phyloP scores from a whole-genome alignment of 2,888 invertebrate genomes.

The Diloba caeruleocephala region DNA sequence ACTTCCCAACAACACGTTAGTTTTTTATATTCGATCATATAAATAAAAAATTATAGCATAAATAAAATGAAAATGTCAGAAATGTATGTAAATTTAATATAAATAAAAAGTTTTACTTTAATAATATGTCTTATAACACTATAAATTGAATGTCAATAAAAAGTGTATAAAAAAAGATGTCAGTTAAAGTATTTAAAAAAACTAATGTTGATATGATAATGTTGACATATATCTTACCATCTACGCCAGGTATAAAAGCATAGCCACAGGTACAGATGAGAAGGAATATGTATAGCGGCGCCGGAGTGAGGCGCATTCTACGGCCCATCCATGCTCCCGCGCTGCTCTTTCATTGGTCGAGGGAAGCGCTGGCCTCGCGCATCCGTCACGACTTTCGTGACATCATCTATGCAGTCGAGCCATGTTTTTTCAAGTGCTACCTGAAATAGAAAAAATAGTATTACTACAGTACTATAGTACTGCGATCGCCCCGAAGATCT shows the following conservation, averaged over 20 bases:
- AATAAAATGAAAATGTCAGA: too few species aligned
- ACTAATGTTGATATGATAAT: neutral
- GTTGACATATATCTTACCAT: conserved; percentile 67
- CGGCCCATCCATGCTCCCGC: conserved; percentile 85
- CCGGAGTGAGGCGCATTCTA: conserved; percentile 84
- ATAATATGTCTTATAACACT: too few species aligned
- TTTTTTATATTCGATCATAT: too few species aligned
- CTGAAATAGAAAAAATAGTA: conserved; percentile 40
- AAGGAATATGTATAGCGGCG: conserved; percentile 78
- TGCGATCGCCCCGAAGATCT: too few species aligned
- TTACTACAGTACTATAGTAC: too few species aligned
- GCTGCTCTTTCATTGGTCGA: conserved; percentile 73
- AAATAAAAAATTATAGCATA: too few species aligned
- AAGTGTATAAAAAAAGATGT: too few species aligned
- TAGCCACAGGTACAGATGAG: conserved; percentile 72
- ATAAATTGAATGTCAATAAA: too few species aligned
- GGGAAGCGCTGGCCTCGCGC: conserved; percentile 50
- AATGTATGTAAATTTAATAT: too few species aligned
- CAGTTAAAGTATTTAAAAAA: too few species aligned
- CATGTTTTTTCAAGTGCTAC: conserved; percentile 16
- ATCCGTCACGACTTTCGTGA: conserved; percentile 37
- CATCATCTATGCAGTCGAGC: conserved; percentile 23
- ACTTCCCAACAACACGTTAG: too few species aligned
- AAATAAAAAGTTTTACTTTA: too few species aligned
- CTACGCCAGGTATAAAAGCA: conserved; percentile 81